Percentiles rank a stretch among this genome's conserved stretches.
Conservation (phyloP, 2,888 invertebrate genomes). For the Aleiodes testaceus region DNA sequence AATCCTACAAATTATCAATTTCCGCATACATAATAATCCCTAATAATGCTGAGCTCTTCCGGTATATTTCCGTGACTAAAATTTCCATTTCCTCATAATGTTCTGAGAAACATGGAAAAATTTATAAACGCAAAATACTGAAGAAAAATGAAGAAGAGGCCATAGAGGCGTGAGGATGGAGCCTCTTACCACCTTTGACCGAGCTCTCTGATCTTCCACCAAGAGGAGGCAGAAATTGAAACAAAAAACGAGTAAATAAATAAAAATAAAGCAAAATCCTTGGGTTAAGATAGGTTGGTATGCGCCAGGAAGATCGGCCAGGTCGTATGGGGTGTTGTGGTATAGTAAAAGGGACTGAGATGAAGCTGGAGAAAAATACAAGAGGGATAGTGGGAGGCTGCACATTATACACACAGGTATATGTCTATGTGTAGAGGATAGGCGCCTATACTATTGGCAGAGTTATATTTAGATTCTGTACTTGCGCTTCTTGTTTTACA, state of each 20-base stretch:
- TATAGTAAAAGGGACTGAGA: conserved; percentile 20
- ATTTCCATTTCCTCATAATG: conserved; percentile 27
- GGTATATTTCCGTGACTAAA: conserved; percentile 25
- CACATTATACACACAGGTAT: not conserved
- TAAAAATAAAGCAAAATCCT: conserved; percentile 6
- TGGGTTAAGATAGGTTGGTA: conserved; percentile 21
- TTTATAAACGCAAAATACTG: not conserved
- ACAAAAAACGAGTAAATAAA: conserved; percentile 10
- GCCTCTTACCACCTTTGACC: conserved; percentile 28
- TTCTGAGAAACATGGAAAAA: conserved; percentile 1
- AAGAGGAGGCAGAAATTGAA: conserved; percentile 5
- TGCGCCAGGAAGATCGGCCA: conserved; percentile 21
- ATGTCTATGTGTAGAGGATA: conserved; percentile 12
- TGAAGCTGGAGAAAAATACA: conserved; percentile 23
- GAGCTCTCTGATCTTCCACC: conserved; percentile 21
- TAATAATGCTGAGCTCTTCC: conserved; percentile 14
- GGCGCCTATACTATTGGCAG: conserved; percentile 33
- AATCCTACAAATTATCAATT: conserved; percentile 26
- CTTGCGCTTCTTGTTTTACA: conserved; percentile 66
- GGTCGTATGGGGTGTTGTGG: conserved; percentile 27
- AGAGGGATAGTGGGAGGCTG: conserved; percentile 21
- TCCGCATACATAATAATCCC: conserved; percentile 14
- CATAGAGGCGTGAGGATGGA: too few relatives aligned
- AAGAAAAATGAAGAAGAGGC: not conserved
- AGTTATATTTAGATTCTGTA: conserved; percentile 66